A percentile compares a stretch with the other conserved stretches of the same genome.
phyloP scores from a whole-genome alignment of 2,113 vertebrate species.

The Pseudorhombus dupliciocellatus region DNA sequence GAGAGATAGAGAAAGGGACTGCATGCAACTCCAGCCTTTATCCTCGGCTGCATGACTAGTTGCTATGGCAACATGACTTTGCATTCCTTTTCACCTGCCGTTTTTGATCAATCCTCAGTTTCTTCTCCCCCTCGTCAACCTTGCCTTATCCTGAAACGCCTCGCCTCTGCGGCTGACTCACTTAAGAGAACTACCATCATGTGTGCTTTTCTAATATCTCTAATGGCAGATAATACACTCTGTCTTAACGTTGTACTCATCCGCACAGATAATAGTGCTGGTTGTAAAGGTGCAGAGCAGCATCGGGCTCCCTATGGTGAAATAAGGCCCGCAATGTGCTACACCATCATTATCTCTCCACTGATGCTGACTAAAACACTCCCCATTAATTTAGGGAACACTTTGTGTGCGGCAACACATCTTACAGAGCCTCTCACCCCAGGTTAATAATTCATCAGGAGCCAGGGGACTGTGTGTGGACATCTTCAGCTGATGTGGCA shows the following conservation, averaged over 20 bases:
- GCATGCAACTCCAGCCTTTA: constrained; percentile 69
- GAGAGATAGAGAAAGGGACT: constrained; percentile 39
- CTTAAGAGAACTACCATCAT: constrained; percentile 17
- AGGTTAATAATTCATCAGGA: constrained; percentile 39
- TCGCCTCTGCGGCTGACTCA: constrained; percentile 48
- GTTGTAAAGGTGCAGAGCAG: constrained; percentile 12
- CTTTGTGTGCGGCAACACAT: constrained; percentile 17
- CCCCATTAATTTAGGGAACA: constrained; percentile 13
- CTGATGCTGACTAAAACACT: constrained; percentile 15
- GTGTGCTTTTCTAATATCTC: constrained; percentile 6
- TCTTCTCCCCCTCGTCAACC: constrained; percentile 51
- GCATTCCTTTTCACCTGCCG: constrained; percentile 81
- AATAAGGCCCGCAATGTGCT: constrained; percentile 17
- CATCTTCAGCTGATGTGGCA: not conserved
- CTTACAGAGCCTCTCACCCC: constrained; percentile 20
- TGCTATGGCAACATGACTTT: constrained; percentile 82
- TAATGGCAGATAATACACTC: constrained; percentile 31
- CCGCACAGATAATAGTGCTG: constrained; percentile 4
- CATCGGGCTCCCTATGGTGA: not conserved
- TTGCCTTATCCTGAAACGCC: constrained; percentile 62
- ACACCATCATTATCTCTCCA: constrained; percentile 22
- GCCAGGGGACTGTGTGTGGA: constrained; percentile 5
- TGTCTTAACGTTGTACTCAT: constrained; percentile 4
- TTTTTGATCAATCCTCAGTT: constrained; percentile 77
- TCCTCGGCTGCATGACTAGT: constrained; percentile 72